These are phyloP conservation scores for Microcebus tavaratra DNA, from an alignment of 2,113 vertebrate species.

Conservation along the genomic window DNA sequence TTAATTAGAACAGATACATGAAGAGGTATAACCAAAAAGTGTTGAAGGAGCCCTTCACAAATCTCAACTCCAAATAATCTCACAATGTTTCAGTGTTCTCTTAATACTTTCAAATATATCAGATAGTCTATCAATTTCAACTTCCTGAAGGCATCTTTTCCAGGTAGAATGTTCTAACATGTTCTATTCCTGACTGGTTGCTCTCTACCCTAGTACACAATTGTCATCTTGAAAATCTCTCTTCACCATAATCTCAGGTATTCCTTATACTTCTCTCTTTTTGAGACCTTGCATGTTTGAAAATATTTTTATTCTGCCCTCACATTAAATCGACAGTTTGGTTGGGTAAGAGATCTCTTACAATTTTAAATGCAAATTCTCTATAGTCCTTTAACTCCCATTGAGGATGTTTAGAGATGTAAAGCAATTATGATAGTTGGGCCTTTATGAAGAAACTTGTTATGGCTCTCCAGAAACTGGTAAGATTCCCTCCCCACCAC, in stretches of 20 bases:
- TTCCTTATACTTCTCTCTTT: neutral
- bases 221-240: neutral
- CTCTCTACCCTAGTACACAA: neutral
- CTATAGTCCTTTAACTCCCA: neutral
- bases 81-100: neutral
- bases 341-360: neutral
- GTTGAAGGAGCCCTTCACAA: neutral
- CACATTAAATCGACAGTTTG: neutral
- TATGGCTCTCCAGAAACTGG: neutral
- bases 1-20: neutral
- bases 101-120: neutral
- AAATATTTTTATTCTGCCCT: neutral
- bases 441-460: neutral
- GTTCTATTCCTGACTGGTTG: neutral
- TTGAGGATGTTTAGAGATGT: neutral
- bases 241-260: neutral
- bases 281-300: neutral
- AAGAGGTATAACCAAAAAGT: neutral
- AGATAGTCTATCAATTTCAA: neutral
- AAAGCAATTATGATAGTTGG: neutral
- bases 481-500: too few relatives aligned
- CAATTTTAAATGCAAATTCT: neutral
- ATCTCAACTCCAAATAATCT: neutral
- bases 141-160: neutral
- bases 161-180: neutral